These are phyloP conservation scores for Otus sunia DNA, from an alignment of 2,113 vertebrate genomes.

Conservation along the genomic window DNA sequence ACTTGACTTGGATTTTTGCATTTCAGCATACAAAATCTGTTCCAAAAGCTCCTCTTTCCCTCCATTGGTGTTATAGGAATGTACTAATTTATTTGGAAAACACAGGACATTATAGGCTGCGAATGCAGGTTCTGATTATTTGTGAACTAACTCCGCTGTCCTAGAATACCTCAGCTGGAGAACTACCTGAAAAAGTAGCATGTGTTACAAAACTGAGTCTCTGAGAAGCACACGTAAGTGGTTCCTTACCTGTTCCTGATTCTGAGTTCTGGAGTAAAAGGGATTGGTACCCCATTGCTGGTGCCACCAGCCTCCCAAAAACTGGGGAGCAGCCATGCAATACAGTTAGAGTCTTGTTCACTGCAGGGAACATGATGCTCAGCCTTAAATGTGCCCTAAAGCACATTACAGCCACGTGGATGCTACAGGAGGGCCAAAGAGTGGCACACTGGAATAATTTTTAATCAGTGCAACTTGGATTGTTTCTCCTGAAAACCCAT, in stretches of 20 bases:
- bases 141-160: not conserved
- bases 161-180: not conserved
- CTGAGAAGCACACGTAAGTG: not conserved
- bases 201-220: not conserved
- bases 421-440: not conserved
- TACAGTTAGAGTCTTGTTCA: not conserved
- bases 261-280: not conserved
- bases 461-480: not conserved
- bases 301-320: not conserved
- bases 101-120: not conserved
- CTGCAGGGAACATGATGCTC: not conserved
- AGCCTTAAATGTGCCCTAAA: not conserved
- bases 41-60: not conserved
- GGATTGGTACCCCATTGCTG: not conserved
- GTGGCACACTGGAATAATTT: not conserved
- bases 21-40: not conserved
- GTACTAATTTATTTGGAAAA: not conserved
- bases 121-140: not conserved
- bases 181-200: not conserved
- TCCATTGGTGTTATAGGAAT: not conserved
- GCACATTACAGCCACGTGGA: rapidly evolving
- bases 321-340: not conserved
- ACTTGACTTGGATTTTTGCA: not conserved
- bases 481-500: not conserved
- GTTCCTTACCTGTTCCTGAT: not conserved